A percentile compares a stretch with the other conserved stretches of the same genome.
Conservation (phyloP, 2,888 invertebrate species). For the Tipula helvola region DNA sequence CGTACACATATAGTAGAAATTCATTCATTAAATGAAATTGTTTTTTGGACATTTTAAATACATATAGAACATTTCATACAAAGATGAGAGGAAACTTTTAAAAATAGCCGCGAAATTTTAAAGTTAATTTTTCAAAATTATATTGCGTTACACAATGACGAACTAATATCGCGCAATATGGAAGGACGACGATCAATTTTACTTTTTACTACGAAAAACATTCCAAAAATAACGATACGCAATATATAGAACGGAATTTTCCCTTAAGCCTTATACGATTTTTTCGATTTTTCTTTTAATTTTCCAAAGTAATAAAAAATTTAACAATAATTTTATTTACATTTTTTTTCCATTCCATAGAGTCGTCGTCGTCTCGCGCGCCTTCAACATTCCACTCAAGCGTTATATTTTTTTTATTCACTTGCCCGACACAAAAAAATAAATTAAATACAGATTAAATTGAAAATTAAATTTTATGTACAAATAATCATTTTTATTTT, state of each 20-base stretch:
- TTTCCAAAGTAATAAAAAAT: neutral
- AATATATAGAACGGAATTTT: neutral
- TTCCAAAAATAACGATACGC: neutral
- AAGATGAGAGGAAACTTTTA: too few species aligned
- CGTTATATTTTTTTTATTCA: neutral
- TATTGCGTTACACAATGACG: too few species aligned
- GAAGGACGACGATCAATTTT: too few species aligned
- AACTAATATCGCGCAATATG: too few species aligned
- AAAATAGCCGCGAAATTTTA: neutral
- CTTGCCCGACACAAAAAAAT: neutral
- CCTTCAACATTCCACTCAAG: neutral
- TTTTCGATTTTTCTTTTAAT: neutral
- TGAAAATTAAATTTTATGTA: neutral
- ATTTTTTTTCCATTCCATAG: neutral
- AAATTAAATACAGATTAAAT: neutral
- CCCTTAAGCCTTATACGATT: neutral
- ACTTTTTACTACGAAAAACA: neutral
- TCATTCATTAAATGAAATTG: neutral
- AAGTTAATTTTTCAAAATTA: too few species aligned
- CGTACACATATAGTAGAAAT: neutral
- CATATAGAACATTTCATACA: neutral
- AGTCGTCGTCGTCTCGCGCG: neutral
- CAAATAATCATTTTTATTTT: neutral
- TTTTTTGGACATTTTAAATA: neutral
- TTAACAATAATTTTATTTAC: neutral